Percentiles rank a stretch among this genome's conserved stretches.
Conservation (phyloP, 2,888 invertebrate species). For the Lasioglossum calceatum region DNA sequence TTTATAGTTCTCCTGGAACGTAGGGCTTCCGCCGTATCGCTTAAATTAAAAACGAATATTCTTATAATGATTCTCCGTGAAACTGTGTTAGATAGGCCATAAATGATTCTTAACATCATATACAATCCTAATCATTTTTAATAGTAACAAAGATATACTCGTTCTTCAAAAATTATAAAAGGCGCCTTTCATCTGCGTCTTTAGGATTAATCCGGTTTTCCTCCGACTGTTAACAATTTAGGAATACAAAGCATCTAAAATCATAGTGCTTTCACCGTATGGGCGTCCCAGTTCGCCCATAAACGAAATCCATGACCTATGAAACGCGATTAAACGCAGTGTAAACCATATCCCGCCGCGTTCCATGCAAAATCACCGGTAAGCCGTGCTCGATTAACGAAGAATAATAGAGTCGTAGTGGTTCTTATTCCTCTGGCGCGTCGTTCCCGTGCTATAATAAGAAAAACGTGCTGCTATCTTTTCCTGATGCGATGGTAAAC, state of each 20-base stretch:
- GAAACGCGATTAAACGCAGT: conserved; percentile 2
- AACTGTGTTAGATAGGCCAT: no score
- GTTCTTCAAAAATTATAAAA: not conserved
- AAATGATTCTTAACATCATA: no score
- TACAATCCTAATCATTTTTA: not conserved
- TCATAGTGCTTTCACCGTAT: not conserved
- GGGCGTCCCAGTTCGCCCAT: not conserved
- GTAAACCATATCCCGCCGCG: not conserved
- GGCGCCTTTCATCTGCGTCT: not conserved
- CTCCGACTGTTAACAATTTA: not conserved
- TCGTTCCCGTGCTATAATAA: not conserved
- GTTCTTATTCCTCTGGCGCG: not conserved
- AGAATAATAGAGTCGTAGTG: not conserved
- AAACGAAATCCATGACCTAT: not conserved
- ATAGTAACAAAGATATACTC: not conserved
- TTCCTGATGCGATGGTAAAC: not conserved
- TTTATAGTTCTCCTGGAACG: no score
- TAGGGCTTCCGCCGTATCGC: no score
- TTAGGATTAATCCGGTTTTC: not conserved
- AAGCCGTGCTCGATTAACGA: not conserved
- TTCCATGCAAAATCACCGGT: not conserved
- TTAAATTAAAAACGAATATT: no score
- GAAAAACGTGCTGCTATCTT: not conserved
- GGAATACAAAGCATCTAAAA: not conserved
- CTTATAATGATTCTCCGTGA: no score